Conservation (phyloP, 2,888 invertebrate genomes). For the Theristus sp. region DNA sequence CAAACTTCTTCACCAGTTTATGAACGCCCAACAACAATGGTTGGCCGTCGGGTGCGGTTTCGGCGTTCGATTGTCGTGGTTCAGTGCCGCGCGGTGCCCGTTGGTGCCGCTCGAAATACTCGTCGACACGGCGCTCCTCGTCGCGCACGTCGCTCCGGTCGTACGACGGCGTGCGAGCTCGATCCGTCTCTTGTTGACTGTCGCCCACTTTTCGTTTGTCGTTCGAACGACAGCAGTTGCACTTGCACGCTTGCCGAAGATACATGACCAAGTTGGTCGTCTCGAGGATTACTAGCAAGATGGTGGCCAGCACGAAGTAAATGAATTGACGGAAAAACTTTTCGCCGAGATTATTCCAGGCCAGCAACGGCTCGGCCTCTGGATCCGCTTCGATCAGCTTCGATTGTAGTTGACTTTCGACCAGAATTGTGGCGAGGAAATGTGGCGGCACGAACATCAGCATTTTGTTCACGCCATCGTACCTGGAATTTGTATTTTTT, state of each 20-base stretch:
- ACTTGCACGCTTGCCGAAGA: too few relatives aligned
- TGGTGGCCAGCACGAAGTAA: background rate
- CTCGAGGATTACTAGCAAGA: background rate
- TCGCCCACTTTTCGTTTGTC: background rate
- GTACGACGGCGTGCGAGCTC: background rate
- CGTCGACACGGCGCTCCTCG: background rate
- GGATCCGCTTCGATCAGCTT: background rate
- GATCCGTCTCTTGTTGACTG: background rate
- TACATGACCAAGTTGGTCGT: background rate
- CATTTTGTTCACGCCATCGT: background rate
- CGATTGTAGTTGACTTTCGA: background rate
- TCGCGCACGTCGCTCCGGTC: background rate
- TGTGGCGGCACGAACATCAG: slow-evolving; percentile 2
- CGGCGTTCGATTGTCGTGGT: too few relatives aligned
- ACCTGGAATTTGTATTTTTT: too few relatives aligned
- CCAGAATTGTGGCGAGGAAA: background rate
- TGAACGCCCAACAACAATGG: background rate
- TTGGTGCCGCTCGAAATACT: too few relatives aligned
- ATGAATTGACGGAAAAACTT: background rate
- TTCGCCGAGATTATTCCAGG: background rate
- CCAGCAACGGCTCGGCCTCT: background rate
- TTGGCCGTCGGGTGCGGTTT: too few relatives aligned
- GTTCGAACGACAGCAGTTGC: too few relatives aligned
- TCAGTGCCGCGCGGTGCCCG: too few relatives aligned
- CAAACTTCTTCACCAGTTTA: background rate